These are phyloP conservation scores for Copidosoma floridanum DNA, from an alignment of 1,140 invertebrate species.

Conservation along the genomic window DNA sequence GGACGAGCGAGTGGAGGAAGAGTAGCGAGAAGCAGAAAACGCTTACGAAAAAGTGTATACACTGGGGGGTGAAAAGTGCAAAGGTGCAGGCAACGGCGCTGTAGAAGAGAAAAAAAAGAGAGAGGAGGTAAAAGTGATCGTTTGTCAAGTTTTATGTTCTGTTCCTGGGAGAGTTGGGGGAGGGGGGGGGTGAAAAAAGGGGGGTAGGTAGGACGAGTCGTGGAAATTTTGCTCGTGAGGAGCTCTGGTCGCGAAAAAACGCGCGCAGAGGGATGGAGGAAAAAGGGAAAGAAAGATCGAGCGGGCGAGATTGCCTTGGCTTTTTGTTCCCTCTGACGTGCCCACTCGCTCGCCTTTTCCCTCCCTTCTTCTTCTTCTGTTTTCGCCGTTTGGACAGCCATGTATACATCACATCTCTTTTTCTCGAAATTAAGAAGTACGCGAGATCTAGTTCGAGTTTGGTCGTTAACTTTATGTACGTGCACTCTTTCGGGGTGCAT, in stretches of 20 bases:
- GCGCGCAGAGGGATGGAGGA: not conserved
- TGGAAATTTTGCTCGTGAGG: slow-evolving; percentile 36
- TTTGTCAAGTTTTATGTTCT: slow-evolving; percentile 54
- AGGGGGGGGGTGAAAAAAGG: not conserved
- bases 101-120: slow-evolving; percentile 44
- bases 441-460: too few relatives aligned
- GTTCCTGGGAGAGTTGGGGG: slow-evolving; percentile 28
- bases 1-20: not conserved
- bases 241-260: not conserved
- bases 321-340: not conserved
- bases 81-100: slow-evolving; percentile 4
- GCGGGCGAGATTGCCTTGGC: slow-evolving; percentile 41
- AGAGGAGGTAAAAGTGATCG: slow-evolving; percentile 55
- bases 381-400: too few relatives aligned
- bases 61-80: slow-evolving; percentile 21
- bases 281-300: slow-evolving; percentile 32
- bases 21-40: not conserved
- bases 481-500: too few relatives aligned
- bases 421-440: too few relatives aligned
- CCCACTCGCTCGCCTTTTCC: not conserved
- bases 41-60: not conserved
- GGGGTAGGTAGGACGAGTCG: slow-evolving; percentile 41
- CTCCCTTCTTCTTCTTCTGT: not conserved
- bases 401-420: too few relatives aligned
- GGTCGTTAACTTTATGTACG: too few relatives aligned